These are phyloP conservation scores for Drosophila ficusphila DNA, from an alignment of 1,140 invertebrate genomes.

Conservation along the genomic window DNA sequence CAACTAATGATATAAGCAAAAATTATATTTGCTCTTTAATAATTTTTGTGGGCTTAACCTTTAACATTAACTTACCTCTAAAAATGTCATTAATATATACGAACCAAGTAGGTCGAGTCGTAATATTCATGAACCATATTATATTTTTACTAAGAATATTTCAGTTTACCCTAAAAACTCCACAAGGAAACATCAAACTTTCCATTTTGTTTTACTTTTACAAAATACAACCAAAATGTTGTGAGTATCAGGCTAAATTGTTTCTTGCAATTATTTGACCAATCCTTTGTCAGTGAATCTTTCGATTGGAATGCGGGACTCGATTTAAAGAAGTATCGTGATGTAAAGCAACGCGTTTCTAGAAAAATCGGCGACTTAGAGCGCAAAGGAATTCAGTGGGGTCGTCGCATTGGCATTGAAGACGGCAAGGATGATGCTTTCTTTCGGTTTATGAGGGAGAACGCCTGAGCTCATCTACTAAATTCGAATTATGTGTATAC, in stretches of 20 bases:
- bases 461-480: not conserved
- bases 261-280: rapidly evolving
- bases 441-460: constrained; percentile 12
- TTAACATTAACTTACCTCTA: no score
- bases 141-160: not conserved
- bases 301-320: constrained; percentile 4
- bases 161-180: constrained; percentile 10
- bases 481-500: constrained; percentile 12
- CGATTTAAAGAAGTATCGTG: constrained; percentile 4
- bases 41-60: no score
- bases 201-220: constrained; percentile 15
- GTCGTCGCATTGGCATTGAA: constrained; percentile 18
- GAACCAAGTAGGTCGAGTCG: not conserved
- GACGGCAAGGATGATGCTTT: constrained; percentile 17
- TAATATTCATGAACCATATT: not conserved
- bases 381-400: constrained; percentile 7
- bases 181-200: constrained; percentile 12
- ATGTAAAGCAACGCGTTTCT: constrained; percentile 9
- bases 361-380: constrained; percentile 14
- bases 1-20: no score
- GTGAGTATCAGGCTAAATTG: constrained; percentile 4
- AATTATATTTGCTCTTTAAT: no score
- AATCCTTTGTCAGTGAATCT: constrained; percentile 3
- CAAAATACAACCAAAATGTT: constrained; percentile 26
- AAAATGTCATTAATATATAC: not conserved